Percentiles rank a stretch among this genome's conserved stretches.
These are phyloP conservation scores for Dunckerocampus dactyliophorus DNA, from an alignment of 2,113 vertebrate genomes.

Conservation along the genomic window DNA sequence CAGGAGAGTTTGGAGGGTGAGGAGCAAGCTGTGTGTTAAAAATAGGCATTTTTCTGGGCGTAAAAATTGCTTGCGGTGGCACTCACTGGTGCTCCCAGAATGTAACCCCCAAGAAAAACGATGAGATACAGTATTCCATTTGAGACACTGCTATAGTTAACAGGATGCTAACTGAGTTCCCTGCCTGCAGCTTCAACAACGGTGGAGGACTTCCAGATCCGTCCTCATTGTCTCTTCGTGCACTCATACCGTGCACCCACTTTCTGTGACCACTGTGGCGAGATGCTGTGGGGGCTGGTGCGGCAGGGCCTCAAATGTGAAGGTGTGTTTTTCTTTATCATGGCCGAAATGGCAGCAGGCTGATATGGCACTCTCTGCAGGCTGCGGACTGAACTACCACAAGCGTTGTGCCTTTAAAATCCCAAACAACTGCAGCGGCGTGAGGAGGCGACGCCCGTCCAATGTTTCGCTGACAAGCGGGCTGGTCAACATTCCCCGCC, in stretches of 20 bases:
- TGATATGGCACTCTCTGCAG: conserved; percentile 54
- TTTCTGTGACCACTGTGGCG: conserved; percentile 98
- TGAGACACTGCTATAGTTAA: too few species aligned
- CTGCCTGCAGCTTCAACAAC: conserved; percentile 84
- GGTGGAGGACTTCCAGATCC: conserved; percentile 95
- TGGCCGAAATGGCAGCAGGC: neutral
- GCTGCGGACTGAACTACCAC: conserved; percentile 95
- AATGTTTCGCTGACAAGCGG: conserved; percentile 91
- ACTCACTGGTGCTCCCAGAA: too few species aligned
- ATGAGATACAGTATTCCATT: too few species aligned
- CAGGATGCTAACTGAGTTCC: too few species aligned
- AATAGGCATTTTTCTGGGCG: too few species aligned
- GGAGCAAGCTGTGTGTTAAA: too few species aligned
- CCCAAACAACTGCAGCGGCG: conserved; percentile 94
- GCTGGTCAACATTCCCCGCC: conserved; percentile 77
- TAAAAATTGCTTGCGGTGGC: too few species aligned
- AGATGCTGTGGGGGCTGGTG: conserved; percentile 97
- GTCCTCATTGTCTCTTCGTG: conserved; percentile 91
- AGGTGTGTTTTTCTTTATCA: conserved; percentile 65
- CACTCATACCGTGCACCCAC: conserved; percentile 93
- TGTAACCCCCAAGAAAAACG: too few species aligned
- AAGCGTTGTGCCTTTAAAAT: conserved; percentile 98
- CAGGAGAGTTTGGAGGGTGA: too few species aligned
- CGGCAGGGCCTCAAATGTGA: conserved; percentile 97
- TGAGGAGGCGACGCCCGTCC: conserved; percentile 85